These are phyloP conservation scores for Pteria penguin DNA, from an alignment of 2,888 invertebrate species.

Conservation along the genomic window DNA sequence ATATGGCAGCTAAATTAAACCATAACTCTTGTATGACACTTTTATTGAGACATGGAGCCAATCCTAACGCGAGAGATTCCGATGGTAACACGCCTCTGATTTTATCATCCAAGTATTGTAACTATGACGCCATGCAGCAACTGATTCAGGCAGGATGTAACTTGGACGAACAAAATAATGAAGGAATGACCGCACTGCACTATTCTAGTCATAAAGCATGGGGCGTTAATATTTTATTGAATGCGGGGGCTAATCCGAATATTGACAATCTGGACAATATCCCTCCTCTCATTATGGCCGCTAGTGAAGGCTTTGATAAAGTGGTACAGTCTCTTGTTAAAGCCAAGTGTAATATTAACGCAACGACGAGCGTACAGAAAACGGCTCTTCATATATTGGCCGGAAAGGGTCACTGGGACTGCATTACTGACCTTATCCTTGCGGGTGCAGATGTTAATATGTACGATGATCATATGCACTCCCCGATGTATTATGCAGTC, in stretches of 20 bases:
- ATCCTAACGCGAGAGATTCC: conserved; percentile 63
- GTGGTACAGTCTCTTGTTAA: conserved; percentile 66
- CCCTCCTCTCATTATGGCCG: conserved; percentile 73
- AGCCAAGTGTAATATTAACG: conserved; percentile 70
- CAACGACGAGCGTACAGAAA: conserved; percentile 61
- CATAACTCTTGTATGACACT: conserved; percentile 57
- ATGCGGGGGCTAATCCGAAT: conserved; percentile 72
- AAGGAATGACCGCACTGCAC: conserved; percentile 82
- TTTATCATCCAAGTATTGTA: conserved; percentile 61
- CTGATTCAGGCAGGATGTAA: conserved; percentile 62
- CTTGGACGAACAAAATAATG: conserved; percentile 63
- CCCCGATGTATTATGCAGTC: conserved; percentile 76
- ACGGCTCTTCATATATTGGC: conserved; percentile 75
- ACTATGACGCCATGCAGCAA: conserved; percentile 52
- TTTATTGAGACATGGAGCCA: conserved; percentile 63
- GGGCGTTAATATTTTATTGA: conserved; percentile 67
- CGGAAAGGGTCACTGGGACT: conserved; percentile 74
- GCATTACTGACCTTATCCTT: conserved; percentile 65
- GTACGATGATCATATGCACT: conserved; percentile 60
- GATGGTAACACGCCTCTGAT: conserved; percentile 72
- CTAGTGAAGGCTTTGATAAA: conserved; percentile 75
- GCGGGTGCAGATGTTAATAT: conserved; percentile 70
- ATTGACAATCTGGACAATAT: conserved; percentile 71
- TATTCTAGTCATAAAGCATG: conserved; percentile 72
- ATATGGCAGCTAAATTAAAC: conserved; percentile 65